Evolutionary conservation across 2,888 invertebrate species (phyloP), one percentile per base, ranked within the genome.

Genomic region (Eupithecia centaureata): DNA sequence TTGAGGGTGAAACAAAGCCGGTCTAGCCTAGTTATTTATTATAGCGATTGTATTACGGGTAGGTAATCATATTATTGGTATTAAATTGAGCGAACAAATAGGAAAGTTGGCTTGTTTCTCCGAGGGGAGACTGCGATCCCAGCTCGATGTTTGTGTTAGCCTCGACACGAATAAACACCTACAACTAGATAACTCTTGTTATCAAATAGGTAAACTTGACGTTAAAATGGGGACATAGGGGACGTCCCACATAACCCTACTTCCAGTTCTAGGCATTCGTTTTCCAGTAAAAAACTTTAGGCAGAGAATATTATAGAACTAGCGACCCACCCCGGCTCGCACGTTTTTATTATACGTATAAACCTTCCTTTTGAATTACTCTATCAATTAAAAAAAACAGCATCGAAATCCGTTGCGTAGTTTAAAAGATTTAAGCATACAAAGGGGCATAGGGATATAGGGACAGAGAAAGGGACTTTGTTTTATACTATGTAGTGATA

Each of bases 31-130:
- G 74, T 71, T 62, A 71, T 73, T 72, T 64, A 73, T 77, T 77
- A 52, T 27, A 52, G 28, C 54, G 28, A 72, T 61, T 47, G 32
- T 61, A 68, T 57, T 72, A 73, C 68, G 66, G 71, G 63, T 47
- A 74, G 70, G 58, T 79, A 79, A 82, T 81, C 73, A 75, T 76
- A 77, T 82, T 81, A 81, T 69, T 69, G 73, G 70, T 68, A 71
- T 71, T 69, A 71, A 69, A 75, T 74, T 73, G 72, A 75, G 67
- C 73, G 76, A 25, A 61, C 77, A 77, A 78, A 80, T 77, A 78
- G 75, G 73, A 80, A 76, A 75, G 75, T 79, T 72, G 70, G 68
- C 60, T 74, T 74, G 73, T 73, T 75, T 63, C 38, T 33, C 74
- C 81, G 68, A 74, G 52, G 59, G 68, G 78, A 71, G 73, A 68